Base-by-base conservation (phyloP, 92 coral and sea anemone species). In the Parazoanthus darwini region DNA sequence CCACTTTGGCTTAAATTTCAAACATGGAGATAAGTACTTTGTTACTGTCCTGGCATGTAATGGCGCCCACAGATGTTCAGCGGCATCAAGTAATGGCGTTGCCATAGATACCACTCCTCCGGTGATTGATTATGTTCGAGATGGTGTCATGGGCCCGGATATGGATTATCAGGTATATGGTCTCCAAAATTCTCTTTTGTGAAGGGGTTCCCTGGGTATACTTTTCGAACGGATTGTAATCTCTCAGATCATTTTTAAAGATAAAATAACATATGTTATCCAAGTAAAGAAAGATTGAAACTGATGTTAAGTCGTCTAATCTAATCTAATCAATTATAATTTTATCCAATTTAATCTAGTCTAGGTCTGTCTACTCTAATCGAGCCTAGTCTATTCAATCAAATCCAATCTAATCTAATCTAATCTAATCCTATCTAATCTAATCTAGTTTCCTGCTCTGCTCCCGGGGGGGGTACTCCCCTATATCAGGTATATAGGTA, bases 61-160 rank as follows among this genome's bases (percentile, higher is more conserved):
- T 77, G 95, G 95, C 68, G 98, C 98, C 82, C 90, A 93, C 82
- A 86, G 93, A 74, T 94, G 98, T 87, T 84, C 98, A 70, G 98
- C 96, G 8, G 88, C 80, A 39, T 77, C 90, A 68, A 94, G 93
- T 89, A 91, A 94, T 72, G 98, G 98, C 65, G 98, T 94, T 37
- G 65, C 90, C 79, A 85, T 94, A 72, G 98, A 94, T 76, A 92
- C 93, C 36, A 94, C 98, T 23, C 98, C 93, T 10, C 98, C 98
- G 6, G 91, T 88, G 5, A 90, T 94, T 86, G 89, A 91, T 29
- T 93, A 93, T 54, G 96, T 93, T 58, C 89, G 94, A 74, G 98
- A 94, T 90, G 98, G 98, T n/a, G 79, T 93, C 39, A 93, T 94
- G 94, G 98, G 98, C 10, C 96, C 98, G 15, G 98, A 94, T 66